Base-by-base conservation (phyloP, 2,888 invertebrate genomes). In the Lasioglossum lativentre region DNA sequence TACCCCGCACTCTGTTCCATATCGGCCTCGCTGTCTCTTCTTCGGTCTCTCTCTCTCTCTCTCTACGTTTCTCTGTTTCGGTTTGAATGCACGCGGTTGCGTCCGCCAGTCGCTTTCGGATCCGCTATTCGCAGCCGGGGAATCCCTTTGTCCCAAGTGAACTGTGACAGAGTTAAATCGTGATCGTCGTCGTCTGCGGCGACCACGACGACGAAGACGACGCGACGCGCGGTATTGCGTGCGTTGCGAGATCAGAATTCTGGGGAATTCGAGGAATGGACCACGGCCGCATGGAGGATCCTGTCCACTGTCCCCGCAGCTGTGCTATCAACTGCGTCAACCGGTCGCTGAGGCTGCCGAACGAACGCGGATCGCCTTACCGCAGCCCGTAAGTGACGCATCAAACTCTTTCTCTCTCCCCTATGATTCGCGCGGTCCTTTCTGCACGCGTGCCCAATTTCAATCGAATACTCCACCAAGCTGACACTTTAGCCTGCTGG, bases 121-220 rank as follows among this genome's bases (percentile, higher is more conserved):
- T 56, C 59, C 71, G 78, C 52, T 74, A 47, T 75, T 75, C 75
- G 16, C 23, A n/a, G 45, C 56, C 40, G 73, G 66, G 77, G 77
- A 77, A 78, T 68, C 83, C 78, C 83, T 85, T 85, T 85, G 85
- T 83, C 47, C 79, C 83, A 40, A 40, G 83, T 84, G 84, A 80
- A 86, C 86, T 72, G 85, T 75, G 84, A 84, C 84, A 80, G 75
- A 80, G 80, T 87, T 87, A 74, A 82, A 85, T 59, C 27, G 76
- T 77, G 72, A 86, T 82, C 75, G 79, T 30, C 75, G 79, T 30
- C 19, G 45, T 63, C 63, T 0, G 16, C 16, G 34, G n/a, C n/a
- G 52, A 10, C 23, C 6, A 52, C 23, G n/a, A 52, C 52, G 52
- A 23, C 23, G 8, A 6, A 5, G 47, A n/a, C 0, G 68, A 27